These are phyloP conservation scores for Patiria miniata DNA, from an alignment of 35 echinoderm and acorn worm genomes.

Conservation along the genomic window DNA sequence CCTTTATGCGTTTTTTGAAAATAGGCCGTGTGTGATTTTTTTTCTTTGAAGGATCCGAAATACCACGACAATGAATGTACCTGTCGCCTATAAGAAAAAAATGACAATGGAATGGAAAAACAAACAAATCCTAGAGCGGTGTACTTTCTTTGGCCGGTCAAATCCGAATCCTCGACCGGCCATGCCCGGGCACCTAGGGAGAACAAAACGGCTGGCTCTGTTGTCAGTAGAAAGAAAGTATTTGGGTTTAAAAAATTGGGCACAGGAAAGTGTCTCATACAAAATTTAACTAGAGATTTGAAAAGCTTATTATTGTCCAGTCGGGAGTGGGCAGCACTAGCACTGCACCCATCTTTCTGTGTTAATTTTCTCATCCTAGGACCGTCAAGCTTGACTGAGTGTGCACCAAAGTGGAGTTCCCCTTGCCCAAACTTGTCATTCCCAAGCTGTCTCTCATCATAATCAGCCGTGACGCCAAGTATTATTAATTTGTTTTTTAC, in stretches of 20 bases:
- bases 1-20: conserved; percentile 1
- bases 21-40: background rate
- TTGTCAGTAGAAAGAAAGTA: too few relatives aligned
- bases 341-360: background rate
- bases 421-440: background rate
- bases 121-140: background rate
- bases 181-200: too few relatives aligned
- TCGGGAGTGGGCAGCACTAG: too few relatives aligned
- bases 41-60: background rate
- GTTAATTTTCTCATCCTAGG: background rate
- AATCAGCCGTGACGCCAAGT: background rate
- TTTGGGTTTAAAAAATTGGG: too few relatives aligned
- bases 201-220: too few relatives aligned
- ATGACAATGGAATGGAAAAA: background rate
- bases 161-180: too few relatives aligned
- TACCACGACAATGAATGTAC: background rate
- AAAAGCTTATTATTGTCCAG: too few relatives aligned
- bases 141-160: too few relatives aligned
- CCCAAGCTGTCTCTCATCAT: background rate
- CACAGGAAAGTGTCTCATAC: too few relatives aligned
- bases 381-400: background rate
- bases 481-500: too few relatives aligned
- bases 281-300: too few relatives aligned
- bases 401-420: conserved; percentile 15
- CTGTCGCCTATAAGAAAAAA: background rate